Conservation (phyloP, 2,888 invertebrate species). For the Seira ritae region DNA sequence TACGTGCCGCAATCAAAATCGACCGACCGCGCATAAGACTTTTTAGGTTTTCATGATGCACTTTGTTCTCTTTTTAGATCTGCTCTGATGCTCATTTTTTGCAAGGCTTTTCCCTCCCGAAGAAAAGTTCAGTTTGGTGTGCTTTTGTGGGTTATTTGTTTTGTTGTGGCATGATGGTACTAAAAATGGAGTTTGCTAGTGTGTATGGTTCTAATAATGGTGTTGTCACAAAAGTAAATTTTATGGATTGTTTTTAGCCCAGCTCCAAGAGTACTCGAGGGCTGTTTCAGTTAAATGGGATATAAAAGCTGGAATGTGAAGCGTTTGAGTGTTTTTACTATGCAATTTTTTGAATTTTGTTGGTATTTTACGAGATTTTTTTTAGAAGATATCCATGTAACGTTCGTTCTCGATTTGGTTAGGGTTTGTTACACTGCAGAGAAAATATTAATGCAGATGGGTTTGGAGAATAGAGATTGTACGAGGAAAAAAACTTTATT, state of each 20-base stretch:
- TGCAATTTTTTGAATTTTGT: background rate
- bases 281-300: background rate
- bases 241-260: slow-evolving; percentile 43
- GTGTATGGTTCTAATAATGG: background rate
- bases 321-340: background rate
- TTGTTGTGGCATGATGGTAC: background rate
- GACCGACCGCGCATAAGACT: background rate
- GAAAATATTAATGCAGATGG: background rate
- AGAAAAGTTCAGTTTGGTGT: background rate
- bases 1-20: background rate
- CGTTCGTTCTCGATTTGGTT: background rate
- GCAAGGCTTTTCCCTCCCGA: background rate
- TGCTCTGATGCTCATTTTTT: background rate
- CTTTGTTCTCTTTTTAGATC: too few species aligned
- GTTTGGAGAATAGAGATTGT: background rate
- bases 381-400: background rate
- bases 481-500: background rate
- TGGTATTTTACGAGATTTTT: background rate
- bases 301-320: background rate
- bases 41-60: background rate
- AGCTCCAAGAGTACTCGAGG: background rate
- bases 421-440: background rate
- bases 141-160: background rate
- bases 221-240: slow-evolving; percentile 53
- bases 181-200: background rate